Evolutionary conservation across 2,888 invertebrate species (phyloP), one percentile per base, ranked within the genome.

Genomic region (Cataglyphis rosenhaueri): DNA sequence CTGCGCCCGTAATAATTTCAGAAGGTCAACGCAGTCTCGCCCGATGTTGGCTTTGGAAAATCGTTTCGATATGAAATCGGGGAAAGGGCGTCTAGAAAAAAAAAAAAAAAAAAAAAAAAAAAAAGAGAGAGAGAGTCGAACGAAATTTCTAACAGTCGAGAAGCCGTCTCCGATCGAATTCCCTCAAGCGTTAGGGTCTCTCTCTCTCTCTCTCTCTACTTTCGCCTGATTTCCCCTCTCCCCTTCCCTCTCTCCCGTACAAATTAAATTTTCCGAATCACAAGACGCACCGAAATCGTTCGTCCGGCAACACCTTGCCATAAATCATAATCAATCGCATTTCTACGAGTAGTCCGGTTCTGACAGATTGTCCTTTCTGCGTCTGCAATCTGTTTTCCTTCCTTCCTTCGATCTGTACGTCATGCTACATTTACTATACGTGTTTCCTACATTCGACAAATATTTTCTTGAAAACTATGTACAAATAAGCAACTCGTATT

Each of bases 281-380:
- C 85, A 85, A 88, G 88, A 87, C 91, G 85, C 86, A 71, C 52
- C 75, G 78, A 75, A 85, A 62, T 86, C 88, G 83, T 59, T 85
- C 86, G 84, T 78, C 86, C 88, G 90, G 83, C 84, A 84, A 86
- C 86, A 59, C 83, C 82, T 87, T 64, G 62, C 86, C 88, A 92
- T 92, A 92, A 92, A 92, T 92, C 92, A 92, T 91, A 89, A 92
- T 92, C 92, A 92, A 91, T 91, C 89, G 90, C 82, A 86, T 90
- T 82, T 84, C 88, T 75, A 71, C 82, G 78, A 83, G 75, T 84
- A 70, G 76, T 21, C 90, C 83, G 90, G 83, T 81, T 83, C 85
- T 85, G 88, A 91, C 89, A 86, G 84, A 81, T 89, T 81, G 84
- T 79, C 84, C 83, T 84, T 81, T 55, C 70, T 74, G 70, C n/a